Conservation (phyloP, 2,888 invertebrate genomes). For the Drosophila rubida region DNA sequence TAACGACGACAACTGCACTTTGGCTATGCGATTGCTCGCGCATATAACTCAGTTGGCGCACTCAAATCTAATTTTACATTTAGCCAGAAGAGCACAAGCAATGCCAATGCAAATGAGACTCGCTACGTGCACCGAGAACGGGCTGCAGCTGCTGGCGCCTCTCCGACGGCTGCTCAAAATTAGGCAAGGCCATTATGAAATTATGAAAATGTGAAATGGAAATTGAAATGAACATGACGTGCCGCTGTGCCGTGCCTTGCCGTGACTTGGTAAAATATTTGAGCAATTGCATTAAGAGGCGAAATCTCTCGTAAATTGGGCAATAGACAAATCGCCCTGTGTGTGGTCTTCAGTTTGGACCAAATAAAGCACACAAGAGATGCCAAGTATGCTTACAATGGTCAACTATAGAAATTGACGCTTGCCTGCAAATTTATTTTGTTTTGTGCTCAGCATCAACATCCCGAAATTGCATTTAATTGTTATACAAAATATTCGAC, state of each 20-base stretch:
- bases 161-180: constrained; percentile 42
- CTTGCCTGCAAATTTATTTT: neutral
- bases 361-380: neutral
- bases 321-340: neutral
- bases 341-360: neutral
- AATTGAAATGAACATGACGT: constrained; percentile 46
- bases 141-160: constrained; percentile 13
- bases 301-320: constrained; percentile 7
- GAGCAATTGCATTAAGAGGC: constrained; percentile 29
- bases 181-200: constrained; percentile 66
- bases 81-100: constrained; percentile 14
- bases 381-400: neutral
- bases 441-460: neutral
- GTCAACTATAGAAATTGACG: neutral
- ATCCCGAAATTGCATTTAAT: neutral
- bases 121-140: constrained; percentile 11
- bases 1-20: constrained; percentile 41
- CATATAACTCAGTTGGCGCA: constrained; percentile 39
- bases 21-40: constrained; percentile 6
- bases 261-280: constrained; percentile 23
- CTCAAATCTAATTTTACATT: constrained; percentile 60
- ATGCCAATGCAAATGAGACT: constrained; percentile 39
- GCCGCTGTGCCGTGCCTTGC: constrained; percentile 14
- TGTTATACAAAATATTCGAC: neutral
- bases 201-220: constrained; percentile 61